Conservation (phyloP, 2,888 invertebrate species). For the Rapana venosa region DNA sequence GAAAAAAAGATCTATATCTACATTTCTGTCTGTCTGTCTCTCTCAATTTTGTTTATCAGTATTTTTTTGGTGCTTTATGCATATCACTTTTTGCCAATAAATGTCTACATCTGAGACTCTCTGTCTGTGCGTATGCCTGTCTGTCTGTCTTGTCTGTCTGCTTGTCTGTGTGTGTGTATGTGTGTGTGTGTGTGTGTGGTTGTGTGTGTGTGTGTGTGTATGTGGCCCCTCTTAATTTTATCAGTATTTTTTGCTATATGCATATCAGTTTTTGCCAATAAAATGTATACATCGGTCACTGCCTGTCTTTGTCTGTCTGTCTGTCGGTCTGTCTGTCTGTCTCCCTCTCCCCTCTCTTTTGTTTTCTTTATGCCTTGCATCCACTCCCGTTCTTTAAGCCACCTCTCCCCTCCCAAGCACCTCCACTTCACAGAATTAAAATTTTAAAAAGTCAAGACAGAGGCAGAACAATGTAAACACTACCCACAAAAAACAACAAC, state of each 20-base stretch:
- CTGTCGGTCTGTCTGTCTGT: slow-evolving; percentile 8
- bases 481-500: background rate
- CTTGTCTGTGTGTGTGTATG: background rate
- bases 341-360: background rate
- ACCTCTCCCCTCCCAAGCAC: no score
- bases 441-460: background rate
- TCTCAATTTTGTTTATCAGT: no score
- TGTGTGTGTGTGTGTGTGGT: background rate
- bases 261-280: background rate
- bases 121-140: background rate
- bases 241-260: background rate
- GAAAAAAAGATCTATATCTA: no score
- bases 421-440: background rate
- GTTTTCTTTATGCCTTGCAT: background rate
- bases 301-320: background rate
- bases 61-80: no score
- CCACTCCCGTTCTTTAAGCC: no score
- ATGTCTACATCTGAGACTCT: no score
- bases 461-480: background rate
- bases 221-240: background rate
- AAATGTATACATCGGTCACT: background rate
- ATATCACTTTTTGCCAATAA: no score
- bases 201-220: background rate
- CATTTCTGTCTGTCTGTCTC: no score
- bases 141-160: background rate